Percentiles rank a stretch among this genome's conserved stretches.
These are phyloP conservation scores for Stylophora pistillata DNA, from an alignment of 64 coral and sea anemone genomes.

Conservation along the genomic window DNA sequence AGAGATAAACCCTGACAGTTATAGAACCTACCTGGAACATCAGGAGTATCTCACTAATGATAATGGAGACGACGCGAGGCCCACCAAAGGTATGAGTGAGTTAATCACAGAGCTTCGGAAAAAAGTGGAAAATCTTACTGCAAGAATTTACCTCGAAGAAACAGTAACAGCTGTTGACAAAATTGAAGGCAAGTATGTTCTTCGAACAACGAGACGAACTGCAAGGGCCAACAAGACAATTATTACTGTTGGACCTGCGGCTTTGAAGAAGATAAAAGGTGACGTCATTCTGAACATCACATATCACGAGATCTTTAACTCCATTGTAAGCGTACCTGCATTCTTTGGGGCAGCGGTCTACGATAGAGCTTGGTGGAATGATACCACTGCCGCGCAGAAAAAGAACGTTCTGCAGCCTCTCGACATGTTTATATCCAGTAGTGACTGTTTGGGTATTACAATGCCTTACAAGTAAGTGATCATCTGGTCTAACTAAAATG, in stretches of 20 bases:
- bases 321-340: constrained; percentile 19
- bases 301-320: background rate
- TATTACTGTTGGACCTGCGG: background rate
- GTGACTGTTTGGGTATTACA: constrained; percentile 16
- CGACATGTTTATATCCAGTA: constrained; percentile 5
- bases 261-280: constrained; percentile 17
- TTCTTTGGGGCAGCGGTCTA: constrained; percentile 40
- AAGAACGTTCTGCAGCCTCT: background rate
- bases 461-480: constrained; percentile 37
- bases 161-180: background rate
- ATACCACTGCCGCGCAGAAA: background rate
- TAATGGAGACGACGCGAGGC: background rate
- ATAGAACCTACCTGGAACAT: background rate
- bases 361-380: constrained; percentile 18
- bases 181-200: background rate
- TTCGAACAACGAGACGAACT: background rate
- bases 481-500: background rate
- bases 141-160: constrained; percentile 3
- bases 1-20: background rate
- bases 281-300: constrained; percentile 18
- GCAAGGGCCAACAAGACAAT: constrained; percentile 5
- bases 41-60: fast-evolving
- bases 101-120: background rate
- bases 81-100: background rate
- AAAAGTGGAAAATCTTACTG: background rate